Base-by-base conservation (phyloP, 2,888 invertebrate genomes). In the Macrosoma leucophasiata region DNA sequence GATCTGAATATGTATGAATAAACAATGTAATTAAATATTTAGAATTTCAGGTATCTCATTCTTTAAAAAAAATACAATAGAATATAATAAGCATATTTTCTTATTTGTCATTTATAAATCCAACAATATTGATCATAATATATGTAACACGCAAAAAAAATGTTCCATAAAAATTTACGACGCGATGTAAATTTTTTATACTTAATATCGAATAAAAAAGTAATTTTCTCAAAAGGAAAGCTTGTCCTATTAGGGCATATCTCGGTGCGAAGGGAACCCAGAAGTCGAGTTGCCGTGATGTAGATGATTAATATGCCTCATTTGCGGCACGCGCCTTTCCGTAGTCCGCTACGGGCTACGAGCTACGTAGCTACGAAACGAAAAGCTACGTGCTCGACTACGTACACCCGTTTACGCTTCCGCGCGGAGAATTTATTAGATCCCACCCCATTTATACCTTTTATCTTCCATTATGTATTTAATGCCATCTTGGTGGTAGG, bases 221-320 rank as follows among this genome's bases (percentile, higher is more conserved):
- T 54, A 52, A 57, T 50, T 52, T 41, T 32, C 40, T 36, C 40
- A 48, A 50, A 54, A 50, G 47, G 58, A 64, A 56, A 61, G 52
- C 43, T 53, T 48, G 59, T 53, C 61, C 64, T 70, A 66, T 70
- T 69, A 71, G 62, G 60, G 60, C 58, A 60, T 75, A 79, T 77
- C 77, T 70, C 67, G 59, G 41, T 61, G 60, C 63, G 64, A 63
- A 68, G 70, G 70, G 76, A 73, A 74, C 70, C 65, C 65, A 71
- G 66, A 73, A 77, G 77, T 78, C 78, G 67, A 64, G 71, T 62
- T 70, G 69, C 67, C 67, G 63, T 78, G 74, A 78, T 75, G 76
- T 58, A 60, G 66, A 81, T 82, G 82, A 82, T 82, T 82, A 81
- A 82, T 82, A 77, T 66, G 63, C 71, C 79, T 82, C 82, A 82